These are phyloP conservation scores for Iselma pallidipennis DNA, from an alignment of 2,888 invertebrate genomes.

Conservation along the genomic window DNA sequence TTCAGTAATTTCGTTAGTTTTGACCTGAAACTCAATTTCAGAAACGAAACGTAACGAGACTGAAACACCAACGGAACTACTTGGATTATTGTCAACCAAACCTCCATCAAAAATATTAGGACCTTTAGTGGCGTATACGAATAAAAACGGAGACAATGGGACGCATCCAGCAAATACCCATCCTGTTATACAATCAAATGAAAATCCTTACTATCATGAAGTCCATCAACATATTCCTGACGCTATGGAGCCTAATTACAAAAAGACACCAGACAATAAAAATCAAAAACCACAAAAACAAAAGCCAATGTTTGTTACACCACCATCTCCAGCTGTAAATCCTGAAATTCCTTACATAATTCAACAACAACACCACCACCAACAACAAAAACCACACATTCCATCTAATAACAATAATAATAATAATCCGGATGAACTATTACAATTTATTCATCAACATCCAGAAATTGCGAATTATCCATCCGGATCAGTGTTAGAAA, in stretches of 20 bases:
- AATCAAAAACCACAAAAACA: conserved; percentile 26
- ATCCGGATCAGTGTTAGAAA: conserved; percentile 53
- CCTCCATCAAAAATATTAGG: conserved; percentile 50
- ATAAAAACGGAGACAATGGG: conserved; percentile 34
- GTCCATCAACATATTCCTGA: conserved; percentile 50
- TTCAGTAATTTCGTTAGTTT: conserved; percentile 15
- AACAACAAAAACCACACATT: conserved; percentile 19
- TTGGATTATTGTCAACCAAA: conserved; percentile 35
- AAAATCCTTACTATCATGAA: conserved; percentile 42
- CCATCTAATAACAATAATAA: conserved; percentile 45
- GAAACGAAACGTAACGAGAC: conserved; percentile 36
- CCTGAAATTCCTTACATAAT: conserved; percentile 14
- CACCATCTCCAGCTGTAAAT: conserved; percentile 17
- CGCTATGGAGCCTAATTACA: conserved; percentile 55
- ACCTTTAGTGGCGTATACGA: conserved; percentile 50
- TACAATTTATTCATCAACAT: conserved; percentile 54
- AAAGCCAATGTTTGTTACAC: conserved; percentile 39
- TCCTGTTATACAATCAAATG: conserved; percentile 28
- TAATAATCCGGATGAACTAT: conserved; percentile 49
- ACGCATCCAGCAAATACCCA: conserved; percentile 20
- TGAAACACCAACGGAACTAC: conserved; percentile 34
- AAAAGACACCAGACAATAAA: conserved; percentile 28
- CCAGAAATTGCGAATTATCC: conserved; percentile 54
- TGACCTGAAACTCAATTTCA: conserved; percentile 41
- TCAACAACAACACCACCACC: conserved; percentile 22